Evolutionary conservation across 2,113 vertebrate species (phyloP).

Genomic region (Ciconia stormi): DNA sequence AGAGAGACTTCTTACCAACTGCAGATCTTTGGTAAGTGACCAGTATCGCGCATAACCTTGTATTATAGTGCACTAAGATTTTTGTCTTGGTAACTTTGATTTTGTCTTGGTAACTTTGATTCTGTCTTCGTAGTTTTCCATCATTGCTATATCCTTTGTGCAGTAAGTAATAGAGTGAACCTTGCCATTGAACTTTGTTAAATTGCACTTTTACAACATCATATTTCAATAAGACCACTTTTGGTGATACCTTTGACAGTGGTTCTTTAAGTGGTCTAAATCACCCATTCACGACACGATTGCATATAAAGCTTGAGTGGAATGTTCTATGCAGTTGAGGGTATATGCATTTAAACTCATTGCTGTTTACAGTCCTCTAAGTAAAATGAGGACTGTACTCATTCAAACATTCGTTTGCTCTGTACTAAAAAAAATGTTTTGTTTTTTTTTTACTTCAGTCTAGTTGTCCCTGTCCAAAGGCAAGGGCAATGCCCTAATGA

Average conservation of each 20-base stretch:
- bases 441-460: neutral
- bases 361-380: neutral
- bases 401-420: neutral
- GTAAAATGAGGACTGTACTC: neutral
- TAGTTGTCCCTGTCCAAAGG: neutral
- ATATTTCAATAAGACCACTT: neutral
- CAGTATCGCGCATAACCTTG: neutral
- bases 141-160: too few species aligned
- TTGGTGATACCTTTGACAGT: neutral
- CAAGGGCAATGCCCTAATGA: neutral
- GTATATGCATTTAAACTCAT: neutral
- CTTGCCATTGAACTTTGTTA: neutral
- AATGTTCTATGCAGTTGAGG: neutral
- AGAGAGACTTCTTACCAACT: neutral
- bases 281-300: fast-evolving
- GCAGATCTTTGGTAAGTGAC: too few species aligned
- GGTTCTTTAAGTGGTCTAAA: neutral
- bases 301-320: neutral
- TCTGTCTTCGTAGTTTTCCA: neutral
- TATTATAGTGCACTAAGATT: neutral
- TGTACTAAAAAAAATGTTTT: neutral
- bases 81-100: neutral
- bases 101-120: neutral
- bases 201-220: neutral
- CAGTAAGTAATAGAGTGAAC: neutral